Conservation (phyloP, 2,113 vertebrate genomes). For the Trinectes maculatus region DNA sequence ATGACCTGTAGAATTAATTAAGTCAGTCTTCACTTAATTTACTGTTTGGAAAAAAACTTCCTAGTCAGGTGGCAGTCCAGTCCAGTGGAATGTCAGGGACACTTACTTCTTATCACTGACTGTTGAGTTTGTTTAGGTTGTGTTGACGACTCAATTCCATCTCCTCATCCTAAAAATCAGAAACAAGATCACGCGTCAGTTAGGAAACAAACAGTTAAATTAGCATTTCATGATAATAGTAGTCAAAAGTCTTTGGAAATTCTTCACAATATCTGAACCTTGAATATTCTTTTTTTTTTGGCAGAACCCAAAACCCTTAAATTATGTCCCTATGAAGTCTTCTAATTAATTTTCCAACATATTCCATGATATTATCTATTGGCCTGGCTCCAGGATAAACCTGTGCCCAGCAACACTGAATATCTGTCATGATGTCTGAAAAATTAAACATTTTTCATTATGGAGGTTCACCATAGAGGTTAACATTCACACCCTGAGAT, state of each 20-base stretch:
- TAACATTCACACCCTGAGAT: neutral
- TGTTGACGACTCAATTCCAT: constrained; percentile 37
- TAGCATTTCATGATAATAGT: neutral
- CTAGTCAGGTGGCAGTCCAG: too few relatives aligned
- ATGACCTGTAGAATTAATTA: constrained; percentile 17
- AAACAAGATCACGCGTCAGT: neutral
- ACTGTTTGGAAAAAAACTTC: constrained; percentile 23
- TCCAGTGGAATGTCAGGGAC: neutral
- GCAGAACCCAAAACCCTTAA: neutral
- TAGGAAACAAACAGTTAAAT: neutral
- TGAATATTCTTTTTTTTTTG: neutral
- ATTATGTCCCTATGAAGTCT: neutral
- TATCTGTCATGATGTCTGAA: too few relatives aligned
- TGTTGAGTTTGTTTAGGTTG: neutral
- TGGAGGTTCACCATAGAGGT: neutral
- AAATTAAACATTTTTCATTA: neutral
- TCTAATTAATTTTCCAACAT: neutral
- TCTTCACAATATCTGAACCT: too few relatives aligned
- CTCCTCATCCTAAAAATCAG: constrained; percentile 78
- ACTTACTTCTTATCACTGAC: constrained; percentile 3
- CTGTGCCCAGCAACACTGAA: neutral
- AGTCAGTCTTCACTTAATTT: constrained; percentile 17
- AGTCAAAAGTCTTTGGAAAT: too few relatives aligned
- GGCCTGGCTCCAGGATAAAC: constrained; percentile 15
- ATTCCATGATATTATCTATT: constrained; percentile 23